Base-by-base conservation (phyloP, 2,797 vertebrate genomes). In the Tarsius wallacei region DNA sequence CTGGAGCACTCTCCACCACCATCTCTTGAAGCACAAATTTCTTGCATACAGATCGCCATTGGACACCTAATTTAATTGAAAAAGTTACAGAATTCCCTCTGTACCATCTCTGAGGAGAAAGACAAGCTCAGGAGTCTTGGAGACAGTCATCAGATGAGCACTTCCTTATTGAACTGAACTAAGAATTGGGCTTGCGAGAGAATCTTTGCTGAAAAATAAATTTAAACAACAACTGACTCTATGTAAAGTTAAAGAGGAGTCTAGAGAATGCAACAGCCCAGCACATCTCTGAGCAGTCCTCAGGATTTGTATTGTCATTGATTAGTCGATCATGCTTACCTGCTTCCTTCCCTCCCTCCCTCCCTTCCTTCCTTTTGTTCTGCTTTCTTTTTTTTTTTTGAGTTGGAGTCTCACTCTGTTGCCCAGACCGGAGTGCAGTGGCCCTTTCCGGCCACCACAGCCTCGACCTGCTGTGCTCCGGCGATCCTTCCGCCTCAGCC, bases 11-110 rank as follows among this genome's bases (percentile, higher is more conserved):
- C 33, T 61, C 33, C 8, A 17, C 28, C n/a, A 53, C 59, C 36
- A 51, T 17, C 13, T n/a, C 86, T 70, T 88, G 66, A 96, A 64
- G 61, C 47, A 82, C 17, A 81, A 0, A 70, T 71, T 90, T 53
- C 36, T 64, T 84, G 81, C 49, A 21, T 71, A 59, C 42, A 77
- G 61, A 89, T 1, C 77, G 53, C 17, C 57, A 21, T 51, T 51
- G 59, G 59, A 66, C 7, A 77, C 71, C 55, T n/a, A 66, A 91
- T 68, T 88, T 73, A 85, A 70, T 28, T 55, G 70, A 63, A 96
- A 81, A 85, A 24, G 28, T 87, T 87, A 13, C 87, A 61, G 90
- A 81, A 51, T 61, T 82, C 55, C 78, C 55, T 91, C n/a, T 64
- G 68, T 36, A 51, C 15, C 49, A 17, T 49, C 85, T 73, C 70